Percentiles rank a stretch among this genome's conserved stretches.
phyloP scores from a whole-genome alignment of 2,113 vertebrate species.

The Cygnus atratus region DNA sequence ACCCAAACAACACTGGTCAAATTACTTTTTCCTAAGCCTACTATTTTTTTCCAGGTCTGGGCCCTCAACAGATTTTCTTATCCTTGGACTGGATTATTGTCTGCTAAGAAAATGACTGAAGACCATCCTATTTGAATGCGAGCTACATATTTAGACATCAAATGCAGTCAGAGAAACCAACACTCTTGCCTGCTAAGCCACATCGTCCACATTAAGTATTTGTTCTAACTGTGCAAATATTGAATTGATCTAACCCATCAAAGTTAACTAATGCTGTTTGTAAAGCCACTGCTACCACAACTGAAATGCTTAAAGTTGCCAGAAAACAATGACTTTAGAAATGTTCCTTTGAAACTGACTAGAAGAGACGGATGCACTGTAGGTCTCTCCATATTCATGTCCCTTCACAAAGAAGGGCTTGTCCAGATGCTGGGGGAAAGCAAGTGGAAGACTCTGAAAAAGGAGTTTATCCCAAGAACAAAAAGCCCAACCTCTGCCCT shows the following conservation, averaged over 20 bases:
- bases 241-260: constrained; percentile 24
- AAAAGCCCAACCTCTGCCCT: constrained; percentile 50
- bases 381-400: constrained; percentile 54
- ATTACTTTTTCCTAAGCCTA: not conserved
- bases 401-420: constrained; percentile 35
- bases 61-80: constrained; percentile 16
- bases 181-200: not conserved
- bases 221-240: constrained; percentile 30
- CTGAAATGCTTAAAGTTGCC: not conserved
- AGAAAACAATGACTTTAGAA: constrained; percentile 33
- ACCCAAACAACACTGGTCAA: not conserved
- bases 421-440: constrained; percentile 17
- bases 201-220: not conserved
- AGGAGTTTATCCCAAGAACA: constrained; percentile 46
- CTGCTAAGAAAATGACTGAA: constrained; percentile 35
- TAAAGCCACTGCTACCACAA: not conserved
- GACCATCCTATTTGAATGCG: constrained; percentile 12
- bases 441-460: not conserved
- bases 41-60: constrained; percentile 1
- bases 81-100: constrained; percentile 20
- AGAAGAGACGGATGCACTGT: not conserved
- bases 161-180: not conserved
- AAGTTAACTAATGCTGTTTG: constrained; percentile 39
- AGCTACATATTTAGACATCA: not conserved
- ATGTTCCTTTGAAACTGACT: constrained; percentile 32